Evolutionary conservation across 1,140 invertebrate species (phyloP), one percentile per base, ranked within the genome.

Genomic region (Schlechtendalia chinensis): DNA sequence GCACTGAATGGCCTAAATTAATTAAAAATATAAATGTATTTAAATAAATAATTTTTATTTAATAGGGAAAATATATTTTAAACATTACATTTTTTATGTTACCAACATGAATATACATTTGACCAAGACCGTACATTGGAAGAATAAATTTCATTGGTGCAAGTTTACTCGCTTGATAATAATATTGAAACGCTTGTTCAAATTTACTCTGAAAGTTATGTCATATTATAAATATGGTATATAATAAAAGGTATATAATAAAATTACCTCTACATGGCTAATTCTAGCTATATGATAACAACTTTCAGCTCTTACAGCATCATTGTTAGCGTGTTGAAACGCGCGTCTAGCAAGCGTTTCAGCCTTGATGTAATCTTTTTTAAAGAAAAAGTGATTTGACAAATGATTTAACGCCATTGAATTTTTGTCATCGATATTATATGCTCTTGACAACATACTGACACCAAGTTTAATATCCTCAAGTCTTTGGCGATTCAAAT

Each of bases 111-210:
- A 99, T 97, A 85, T 99, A 99, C 96, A 99, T 99, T 87, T 99
- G 98, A 6, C 97, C 98, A 0, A 99, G 88, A 0, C 98, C 98
- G 88, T 96, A 99, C 87, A 97, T 95, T 0, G 98, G 97, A 59
- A 99, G 86, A 11, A 99, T 95, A 89, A 99, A 99, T 84, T 91
- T 93, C 12, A 93, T 88, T 0, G 96, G 93, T 0, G 96, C 95
- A 88, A 98, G 98, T 86, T 99, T 97, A 1, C 97, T 99, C 1
- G 98, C 95, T 87, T 99, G 97, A 86, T 99, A 99, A 85, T 99
- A 99, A 88, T 99, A 99, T 87, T 99, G 96, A 86, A 99, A 99
- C 45, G 96, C 97, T 87, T 98, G 96, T 85, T 98, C 96, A 85
- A 95, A 98, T 86, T 98, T 96, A 14, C 91, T 91, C 88, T 91